Conservation (phyloP, 2,888 invertebrate species). For the Lepetodrilus schrolli region DNA sequence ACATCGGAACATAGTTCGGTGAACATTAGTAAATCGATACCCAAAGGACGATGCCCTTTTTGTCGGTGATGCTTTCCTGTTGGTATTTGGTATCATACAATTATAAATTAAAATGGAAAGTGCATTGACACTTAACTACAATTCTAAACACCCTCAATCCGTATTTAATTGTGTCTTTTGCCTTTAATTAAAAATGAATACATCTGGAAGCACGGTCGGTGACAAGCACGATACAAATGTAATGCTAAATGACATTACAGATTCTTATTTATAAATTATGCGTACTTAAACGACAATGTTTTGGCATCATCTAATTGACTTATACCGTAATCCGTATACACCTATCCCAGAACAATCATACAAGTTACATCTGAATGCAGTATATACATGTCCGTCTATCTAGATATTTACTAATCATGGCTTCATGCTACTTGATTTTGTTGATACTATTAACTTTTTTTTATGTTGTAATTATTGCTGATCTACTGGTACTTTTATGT, state of each 20-base stretch:
- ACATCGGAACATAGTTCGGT: background rate
- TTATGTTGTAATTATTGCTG: constrained; percentile 22
- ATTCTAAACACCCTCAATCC: background rate
- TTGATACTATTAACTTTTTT: background rate
- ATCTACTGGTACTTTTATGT: constrained; percentile 28
- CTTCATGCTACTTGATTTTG: background rate
- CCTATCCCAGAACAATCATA: too few species aligned
- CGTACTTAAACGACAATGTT: too few species aligned
- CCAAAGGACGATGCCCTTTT: background rate
- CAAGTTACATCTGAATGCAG: too few species aligned
- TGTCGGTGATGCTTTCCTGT: background rate
- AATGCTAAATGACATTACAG: too few species aligned
- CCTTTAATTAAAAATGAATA: background rate
- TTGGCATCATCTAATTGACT: too few species aligned
- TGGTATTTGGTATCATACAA: background rate
- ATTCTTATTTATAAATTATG: too few species aligned
- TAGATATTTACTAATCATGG: background rate
- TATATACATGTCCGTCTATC: background rate
- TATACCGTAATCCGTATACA: too few species aligned
- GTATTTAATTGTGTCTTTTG: background rate
- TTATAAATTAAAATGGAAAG: background rate
- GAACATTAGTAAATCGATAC: background rate
- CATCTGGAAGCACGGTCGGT: background rate
- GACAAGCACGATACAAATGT: too few species aligned
- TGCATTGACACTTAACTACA: background rate